Evolutionary conservation across 2,113 vertebrate genomes (phyloP), one percentile per base, ranked within the genome.

Genomic region (Upupa epops): DNA sequence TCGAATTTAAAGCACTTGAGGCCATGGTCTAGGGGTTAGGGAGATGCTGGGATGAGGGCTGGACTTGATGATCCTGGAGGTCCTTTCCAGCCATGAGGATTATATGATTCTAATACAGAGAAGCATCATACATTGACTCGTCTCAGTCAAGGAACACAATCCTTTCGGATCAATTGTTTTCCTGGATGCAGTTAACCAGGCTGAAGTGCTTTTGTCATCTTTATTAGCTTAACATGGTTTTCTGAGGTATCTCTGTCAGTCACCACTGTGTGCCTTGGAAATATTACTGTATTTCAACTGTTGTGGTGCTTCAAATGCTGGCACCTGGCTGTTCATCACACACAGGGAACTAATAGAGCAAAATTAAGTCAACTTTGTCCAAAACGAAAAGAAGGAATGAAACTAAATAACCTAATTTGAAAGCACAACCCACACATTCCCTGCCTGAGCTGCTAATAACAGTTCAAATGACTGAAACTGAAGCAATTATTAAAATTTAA

Each of bases 401-500:
- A 69, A 63, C 59, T 90, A 90, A 93, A 88, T 81, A 93, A 90
- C 36, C 55, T 92, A 70, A 84, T 88, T 93, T 12, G 8, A 88
- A 88, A 88, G 17, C 40, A 81, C 80, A 78, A 29, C 86, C 79
- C 60, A 88, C 81, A 34, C 6, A 2, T 83, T 93, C 69, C 49
- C 61, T 61, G 17, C 61, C 78, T 92, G 79, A 93, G 40, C 73
- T 65, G 42, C 72, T 91, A 95, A 93, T 88, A 94, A 75, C 6
- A 7, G 76, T 90, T 95, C 70, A 86, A 86, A 81, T 78, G 54
- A 88, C 73, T 87, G 66, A 93, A 90, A 88, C 46, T n/a, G 54
- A 90, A 92, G 83, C 81, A 83, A 91, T 84, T 90, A 92, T 90
- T 93, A 86, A 92, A 90, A 86, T 64, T 31, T 84, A 90, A 93